These are phyloP conservation scores for Micromys minutus DNA, from an alignment of 2,113 vertebrate species.

Conservation along the genomic window DNA sequence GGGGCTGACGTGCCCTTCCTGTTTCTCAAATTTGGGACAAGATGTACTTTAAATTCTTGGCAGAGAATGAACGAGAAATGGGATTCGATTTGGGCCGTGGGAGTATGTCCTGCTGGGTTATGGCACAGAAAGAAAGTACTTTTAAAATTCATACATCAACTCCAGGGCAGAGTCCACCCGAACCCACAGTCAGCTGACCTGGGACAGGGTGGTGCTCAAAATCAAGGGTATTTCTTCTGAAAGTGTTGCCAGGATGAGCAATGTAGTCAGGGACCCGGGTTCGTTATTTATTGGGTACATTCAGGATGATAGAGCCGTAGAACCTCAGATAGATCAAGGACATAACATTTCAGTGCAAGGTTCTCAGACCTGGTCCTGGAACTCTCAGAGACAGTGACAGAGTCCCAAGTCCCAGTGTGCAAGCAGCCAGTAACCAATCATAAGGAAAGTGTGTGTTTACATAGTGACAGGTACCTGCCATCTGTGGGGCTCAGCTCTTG, in stretches of 20 bases:
- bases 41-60: slow-evolving; percentile 67
- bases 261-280: background rate
- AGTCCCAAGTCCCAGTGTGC: rapidly evolving
- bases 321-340: background rate
- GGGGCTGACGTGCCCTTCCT: background rate
- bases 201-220: background rate
- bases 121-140: slow-evolving; percentile 59
- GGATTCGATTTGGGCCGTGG: slow-evolving; percentile 4
- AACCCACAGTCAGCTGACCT: background rate
- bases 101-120: slow-evolving; percentile 47
- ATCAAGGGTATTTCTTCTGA: background rate
- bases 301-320: background rate
- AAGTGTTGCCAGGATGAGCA: slow-evolving; percentile 6
- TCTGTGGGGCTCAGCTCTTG: too few species aligned
- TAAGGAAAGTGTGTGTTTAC: background rate
- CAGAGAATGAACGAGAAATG: slow-evolving; percentile 64
- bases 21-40: slow-evolving; percentile 66
- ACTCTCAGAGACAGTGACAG: background rate
- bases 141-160: slow-evolving; percentile 25
- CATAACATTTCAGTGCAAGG: background rate
- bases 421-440: rapidly evolving
- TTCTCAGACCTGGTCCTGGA: background rate
- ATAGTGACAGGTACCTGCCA: rapidly evolving
- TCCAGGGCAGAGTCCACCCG: background rate
- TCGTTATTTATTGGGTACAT: background rate